phyloP scores from a whole-genome alignment of 2,888 invertebrate species.

The Sesia bembeciformis region DNA sequence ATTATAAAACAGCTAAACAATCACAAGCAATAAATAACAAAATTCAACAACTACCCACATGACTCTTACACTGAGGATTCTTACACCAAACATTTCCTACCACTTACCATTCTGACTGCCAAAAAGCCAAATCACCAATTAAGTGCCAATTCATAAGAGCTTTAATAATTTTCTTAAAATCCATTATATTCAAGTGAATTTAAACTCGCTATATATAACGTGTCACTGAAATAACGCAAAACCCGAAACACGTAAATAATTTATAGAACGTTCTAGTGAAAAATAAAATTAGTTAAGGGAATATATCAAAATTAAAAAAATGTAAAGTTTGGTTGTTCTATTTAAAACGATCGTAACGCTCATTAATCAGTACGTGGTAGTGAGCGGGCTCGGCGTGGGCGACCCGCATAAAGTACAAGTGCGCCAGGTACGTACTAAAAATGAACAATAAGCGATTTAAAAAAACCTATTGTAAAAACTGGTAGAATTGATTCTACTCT shows the following conservation, averaged over 20 bases:
- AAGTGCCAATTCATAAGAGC: slow-evolving; percentile 1
- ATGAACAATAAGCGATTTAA: too few relatives aligned
- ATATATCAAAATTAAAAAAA: too few relatives aligned
- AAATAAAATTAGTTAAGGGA: too few relatives aligned
- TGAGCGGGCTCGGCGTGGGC: too few relatives aligned
- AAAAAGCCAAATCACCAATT: slow-evolving; percentile 6
- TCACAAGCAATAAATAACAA: slow-evolving; percentile 69
- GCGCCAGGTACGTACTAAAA: too few relatives aligned
- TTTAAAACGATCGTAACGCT: too few relatives aligned
- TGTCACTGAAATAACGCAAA: background rate
- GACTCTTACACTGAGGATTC: slow-evolving; percentile 31
- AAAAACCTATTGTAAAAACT: too few relatives aligned
- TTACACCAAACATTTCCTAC: slow-evolving; percentile 36
- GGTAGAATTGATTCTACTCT: too few relatives aligned
- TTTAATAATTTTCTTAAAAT: slow-evolving; percentile 2
- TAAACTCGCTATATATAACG: slow-evolving; percentile 6
- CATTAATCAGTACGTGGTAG: too few relatives aligned
- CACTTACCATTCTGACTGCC: slow-evolving; percentile 7
- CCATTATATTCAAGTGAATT: slow-evolving; percentile 13
- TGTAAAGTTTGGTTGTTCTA: too few relatives aligned
- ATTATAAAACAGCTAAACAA: slow-evolving; percentile 62
- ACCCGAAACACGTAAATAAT: slow-evolving; percentile 15
- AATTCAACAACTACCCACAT: slow-evolving; percentile 54
- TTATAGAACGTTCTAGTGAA: slow-evolving; percentile 1
- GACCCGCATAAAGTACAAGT: too few relatives aligned